These are phyloP conservation scores for Protomyctophum bolini DNA, from an alignment of 2,113 vertebrate species.

Conservation along the genomic window DNA sequence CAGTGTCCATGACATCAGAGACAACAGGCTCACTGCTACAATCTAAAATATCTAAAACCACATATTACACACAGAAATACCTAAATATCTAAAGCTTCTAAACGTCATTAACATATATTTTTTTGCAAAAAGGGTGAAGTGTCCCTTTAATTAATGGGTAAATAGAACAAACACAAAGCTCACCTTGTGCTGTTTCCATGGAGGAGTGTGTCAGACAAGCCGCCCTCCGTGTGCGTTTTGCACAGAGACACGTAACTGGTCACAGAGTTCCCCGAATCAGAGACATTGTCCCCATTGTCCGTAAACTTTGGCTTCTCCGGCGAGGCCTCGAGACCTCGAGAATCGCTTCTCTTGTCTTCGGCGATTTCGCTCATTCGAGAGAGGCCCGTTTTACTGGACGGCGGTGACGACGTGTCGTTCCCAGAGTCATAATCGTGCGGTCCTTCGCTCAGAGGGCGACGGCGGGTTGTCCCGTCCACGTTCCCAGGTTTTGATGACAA, in stretches of 20 bases:
- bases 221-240: conserved; percentile 81
- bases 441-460: conserved; percentile 75
- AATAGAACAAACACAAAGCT: conserved; percentile 16
- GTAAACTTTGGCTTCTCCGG: conserved; percentile 81
- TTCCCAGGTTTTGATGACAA: conserved; percentile 81
- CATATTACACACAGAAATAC: too few relatives aligned
- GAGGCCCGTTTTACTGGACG: conserved; percentile 86
- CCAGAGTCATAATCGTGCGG: conserved; percentile 95
- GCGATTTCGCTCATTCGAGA: conserved; percentile 80
- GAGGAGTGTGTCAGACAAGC: conserved; percentile 64
- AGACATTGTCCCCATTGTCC: conserved; percentile 85
- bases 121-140: too few relatives aligned
- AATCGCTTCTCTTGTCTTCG: conserved; percentile 73
- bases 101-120: too few relatives aligned
- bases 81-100: too few relatives aligned
- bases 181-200: conserved; percentile 67
- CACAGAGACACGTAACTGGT: conserved; percentile 91
- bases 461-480: conserved; percentile 77
- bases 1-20: too few relatives aligned
- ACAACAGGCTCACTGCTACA: too few relatives aligned
- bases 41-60: too few relatives aligned
- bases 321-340: conserved; percentile 63
- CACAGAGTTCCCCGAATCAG: conserved; percentile 97
- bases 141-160: too few relatives aligned
- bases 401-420: conserved; percentile 95